Evolutionary conservation across 1,140 invertebrate species (phyloP), one percentile per base, ranked within the genome.

Genomic region (Batillaria attramentaria): DNA sequence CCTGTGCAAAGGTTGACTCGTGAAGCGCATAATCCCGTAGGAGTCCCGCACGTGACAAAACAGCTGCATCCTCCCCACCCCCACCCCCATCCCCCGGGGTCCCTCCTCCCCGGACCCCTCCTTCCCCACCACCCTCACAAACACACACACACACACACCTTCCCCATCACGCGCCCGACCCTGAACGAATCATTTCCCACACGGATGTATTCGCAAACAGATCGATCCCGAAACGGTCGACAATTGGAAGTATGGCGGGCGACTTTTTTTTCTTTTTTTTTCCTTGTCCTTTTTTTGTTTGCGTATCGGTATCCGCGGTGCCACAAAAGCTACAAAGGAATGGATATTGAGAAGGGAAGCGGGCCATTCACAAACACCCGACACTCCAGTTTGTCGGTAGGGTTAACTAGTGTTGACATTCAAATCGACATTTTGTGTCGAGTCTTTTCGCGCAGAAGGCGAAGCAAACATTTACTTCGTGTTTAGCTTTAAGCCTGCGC

Each of bases 201-300:
- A 60, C 57, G 57, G 57, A 60, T 60, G 57, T 60, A 60, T 60
- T 60, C 57, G 24, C 57, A 60, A 60, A 60, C 6, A 28, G 57
- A 60, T 60, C 57, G 57, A 60, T 60, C 57, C 20, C 24, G 20
- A 60, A 60, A 60, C 57, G 31, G 57, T 60, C 57, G 31, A 60
- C 57, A 60, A 13, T 60, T 60, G 8, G 24, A 20, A 28, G 20
- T 28, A 10, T 28, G 57, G 57, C 57, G 24, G 24, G 57, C 31
- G 57, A 60, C 57, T 20, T 10, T 60, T 20, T 24, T 8, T 28
- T 60, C 20, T 24, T 60, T 60, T 20, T 8, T n/a, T 24, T 50
- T 50, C 24, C 10, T 50, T 8, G 46, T 50, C 10, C 46, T 50
- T 13, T 50, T 13, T 50, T 50, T 50, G 10, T 13, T 24, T 13